Percentiles rank a stretch among this genome's conserved stretches.
Evolutionary conservation across 2,113 vertebrate genomes (phyloP).

Genomic region (Spea multiplicata): DNA sequence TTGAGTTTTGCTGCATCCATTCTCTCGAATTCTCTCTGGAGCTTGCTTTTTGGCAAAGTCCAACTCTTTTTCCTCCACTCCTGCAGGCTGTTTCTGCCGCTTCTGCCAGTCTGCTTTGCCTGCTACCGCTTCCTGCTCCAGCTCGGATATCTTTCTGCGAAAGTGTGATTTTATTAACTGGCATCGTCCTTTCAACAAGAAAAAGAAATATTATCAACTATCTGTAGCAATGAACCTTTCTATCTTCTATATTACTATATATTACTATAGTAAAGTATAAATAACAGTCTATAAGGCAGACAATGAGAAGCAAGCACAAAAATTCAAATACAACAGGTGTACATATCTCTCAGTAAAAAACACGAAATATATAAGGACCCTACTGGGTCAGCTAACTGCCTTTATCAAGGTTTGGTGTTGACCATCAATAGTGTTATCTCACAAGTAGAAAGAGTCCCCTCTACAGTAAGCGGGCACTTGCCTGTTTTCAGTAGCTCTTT

Average conservation of each 20-base stretch:
- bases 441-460: no score
- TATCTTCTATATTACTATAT: no score
- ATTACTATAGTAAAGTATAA: no score
- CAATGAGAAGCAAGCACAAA: no score
- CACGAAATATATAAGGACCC: no score
- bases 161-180: slow-evolving; percentile 69
- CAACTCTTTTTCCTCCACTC: slow-evolving; percentile 69
- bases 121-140: slow-evolving; percentile 68
- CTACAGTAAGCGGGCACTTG: slow-evolving; percentile 51
- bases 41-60: slow-evolving; percentile 62
- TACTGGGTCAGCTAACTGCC: no score
- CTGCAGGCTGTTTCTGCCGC: slow-evolving; percentile 62
- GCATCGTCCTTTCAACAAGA: slow-evolving; percentile 68
- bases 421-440: no score
- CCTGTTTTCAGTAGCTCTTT: slow-evolving; percentile 84
- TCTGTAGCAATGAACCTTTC: no score
- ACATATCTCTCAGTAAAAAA: no score
- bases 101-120: slow-evolving; percentile 66
- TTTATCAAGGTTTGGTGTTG: no score
- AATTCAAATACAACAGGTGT: no score
- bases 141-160: slow-evolving; percentile 67
- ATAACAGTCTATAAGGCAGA: no score
- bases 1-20: slow-evolving; percentile 70
- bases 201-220: background rate
- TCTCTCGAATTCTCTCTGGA: slow-evolving; percentile 72